These are phyloP conservation scores for Perizoma affinitatum DNA, from an alignment of 2,888 invertebrate species.

Conservation along the genomic window DNA sequence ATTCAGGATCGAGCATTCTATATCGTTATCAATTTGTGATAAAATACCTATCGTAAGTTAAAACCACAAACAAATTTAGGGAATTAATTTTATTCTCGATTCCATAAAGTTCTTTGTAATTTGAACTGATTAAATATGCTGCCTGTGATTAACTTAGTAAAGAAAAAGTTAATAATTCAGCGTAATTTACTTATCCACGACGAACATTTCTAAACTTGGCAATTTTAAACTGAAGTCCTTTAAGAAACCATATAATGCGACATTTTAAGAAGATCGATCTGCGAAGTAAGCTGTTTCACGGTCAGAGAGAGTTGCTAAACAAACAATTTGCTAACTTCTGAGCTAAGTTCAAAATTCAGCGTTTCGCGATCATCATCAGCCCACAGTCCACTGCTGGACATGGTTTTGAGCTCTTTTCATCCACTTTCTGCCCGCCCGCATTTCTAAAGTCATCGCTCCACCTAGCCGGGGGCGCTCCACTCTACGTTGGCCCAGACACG, in stretches of 20 bases:
- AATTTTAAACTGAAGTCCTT: conserved; percentile 32
- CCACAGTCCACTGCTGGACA: no score
- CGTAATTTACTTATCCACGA: conserved; percentile 15
- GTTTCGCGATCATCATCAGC: no score
- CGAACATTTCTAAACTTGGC: conserved; percentile 21
- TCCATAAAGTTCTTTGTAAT: not conserved
- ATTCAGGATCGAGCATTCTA: no score
- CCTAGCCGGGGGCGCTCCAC: no score
- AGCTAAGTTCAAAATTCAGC: no score
- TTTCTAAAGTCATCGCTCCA: no score
- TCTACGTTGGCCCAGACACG: no score
- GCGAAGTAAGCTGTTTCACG: conserved; percentile 14
- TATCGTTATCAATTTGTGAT: no score
- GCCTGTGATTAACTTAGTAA: conserved; percentile 17
- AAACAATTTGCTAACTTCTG: conserved; percentile 13
- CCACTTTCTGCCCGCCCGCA: no score
- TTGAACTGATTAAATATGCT: conserved; percentile 9
- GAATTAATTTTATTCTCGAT: not conserved
- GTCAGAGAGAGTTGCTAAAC: conserved; percentile 4
- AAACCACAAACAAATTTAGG: not conserved
- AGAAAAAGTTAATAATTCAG: conserved; percentile 17
- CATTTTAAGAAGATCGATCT: conserved; percentile 12
- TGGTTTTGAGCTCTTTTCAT: no score
- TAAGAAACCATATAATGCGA: conserved; percentile 25
- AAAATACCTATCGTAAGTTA: not conserved